These are phyloP conservation scores for Ornithorhynchus anatinus DNA, from an alignment of 2,113 vertebrate species.

Conservation along the genomic window DNA sequence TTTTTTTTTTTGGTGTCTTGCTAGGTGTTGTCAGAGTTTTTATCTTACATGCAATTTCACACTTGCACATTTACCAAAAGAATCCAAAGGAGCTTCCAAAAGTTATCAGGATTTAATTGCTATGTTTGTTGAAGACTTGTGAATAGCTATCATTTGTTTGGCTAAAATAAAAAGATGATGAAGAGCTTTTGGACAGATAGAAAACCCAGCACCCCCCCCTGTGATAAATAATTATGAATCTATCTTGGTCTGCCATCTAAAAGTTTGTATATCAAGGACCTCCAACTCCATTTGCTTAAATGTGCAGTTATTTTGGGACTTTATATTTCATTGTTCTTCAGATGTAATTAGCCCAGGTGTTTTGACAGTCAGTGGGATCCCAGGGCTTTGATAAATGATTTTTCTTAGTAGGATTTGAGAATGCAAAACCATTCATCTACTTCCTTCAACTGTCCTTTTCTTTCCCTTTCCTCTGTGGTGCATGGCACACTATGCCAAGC, in stretches of 20 bases:
- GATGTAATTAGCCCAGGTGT: slow-evolving; percentile 67
- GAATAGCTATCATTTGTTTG: not conserved
- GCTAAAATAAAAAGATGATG: not conserved
- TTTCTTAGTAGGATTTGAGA: slow-evolving; percentile 60
- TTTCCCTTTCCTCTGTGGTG: not conserved
- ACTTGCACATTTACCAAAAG: not conserved
- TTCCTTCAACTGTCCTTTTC: not conserved
- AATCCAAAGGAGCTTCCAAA: not conserved
- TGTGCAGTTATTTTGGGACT: slow-evolving; percentile 42
- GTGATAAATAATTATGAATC: slow-evolving; percentile 34
- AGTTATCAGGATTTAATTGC: not conserved
- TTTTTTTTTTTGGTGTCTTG: too few relatives aligned
- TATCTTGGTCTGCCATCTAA: slow-evolving; percentile 30
- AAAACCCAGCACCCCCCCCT: not conserved
- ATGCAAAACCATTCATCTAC: slow-evolving; percentile 36
- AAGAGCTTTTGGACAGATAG: slow-evolving; percentile 17
- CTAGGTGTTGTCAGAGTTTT: not conserved
- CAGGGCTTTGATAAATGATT: slow-evolving; percentile 68
- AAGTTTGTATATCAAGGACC: slow-evolving; percentile 10
- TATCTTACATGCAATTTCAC: not conserved
- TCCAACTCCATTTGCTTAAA: slow-evolving; percentile 29
- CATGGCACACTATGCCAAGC: not conserved
- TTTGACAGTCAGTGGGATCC: slow-evolving; percentile 68
- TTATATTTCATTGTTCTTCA: slow-evolving; percentile 63
- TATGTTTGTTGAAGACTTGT: not conserved